Percentiles rank a stretch among this genome's conserved stretches.
These are phyloP conservation scores for Cantharis rustica DNA, from an alignment of 2,888 invertebrate genomes.

Conservation along the genomic window DNA sequence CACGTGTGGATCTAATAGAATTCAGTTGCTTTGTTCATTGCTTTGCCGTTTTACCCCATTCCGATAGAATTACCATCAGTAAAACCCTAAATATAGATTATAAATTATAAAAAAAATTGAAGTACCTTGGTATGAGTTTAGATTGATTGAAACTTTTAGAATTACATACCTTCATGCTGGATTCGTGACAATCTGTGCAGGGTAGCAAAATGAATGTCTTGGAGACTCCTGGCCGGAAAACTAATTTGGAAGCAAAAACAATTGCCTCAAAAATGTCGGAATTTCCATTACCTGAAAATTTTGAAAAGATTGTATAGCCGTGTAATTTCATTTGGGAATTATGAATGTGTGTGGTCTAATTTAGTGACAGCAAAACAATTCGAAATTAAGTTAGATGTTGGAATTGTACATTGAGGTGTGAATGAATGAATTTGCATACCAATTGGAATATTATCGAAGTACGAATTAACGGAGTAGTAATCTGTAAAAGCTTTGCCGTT, in stretches of 20 bases:
- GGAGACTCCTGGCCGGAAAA: constrained; percentile 83
- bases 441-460: constrained; percentile 72
- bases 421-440: constrained; percentile 54
- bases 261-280: constrained; percentile 79
- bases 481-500: constrained; percentile 73
- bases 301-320: neutral
- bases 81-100: neutral
- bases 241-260: constrained; percentile 71
- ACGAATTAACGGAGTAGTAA: constrained; percentile 64
- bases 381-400: neutral
- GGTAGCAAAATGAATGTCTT: constrained; percentile 82
- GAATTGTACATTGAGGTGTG: neutral
- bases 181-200: constrained; percentile 74
- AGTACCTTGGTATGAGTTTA: neutral
- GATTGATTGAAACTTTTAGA: neutral
- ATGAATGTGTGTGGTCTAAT: neutral
- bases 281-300: constrained; percentile 59
- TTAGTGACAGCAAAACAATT: constrained; percentile 7
- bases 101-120: neutral
- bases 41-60: no score
- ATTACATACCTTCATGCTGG: constrained; percentile 67
- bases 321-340: neutral
- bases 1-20: no score
- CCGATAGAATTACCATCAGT: no score
- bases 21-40: no score